A percentile compares a stretch with the other conserved stretches of the same genome.
phyloP scores from a whole-genome alignment of 2,888 invertebrate genomes.

The Globia sparganii region DNA sequence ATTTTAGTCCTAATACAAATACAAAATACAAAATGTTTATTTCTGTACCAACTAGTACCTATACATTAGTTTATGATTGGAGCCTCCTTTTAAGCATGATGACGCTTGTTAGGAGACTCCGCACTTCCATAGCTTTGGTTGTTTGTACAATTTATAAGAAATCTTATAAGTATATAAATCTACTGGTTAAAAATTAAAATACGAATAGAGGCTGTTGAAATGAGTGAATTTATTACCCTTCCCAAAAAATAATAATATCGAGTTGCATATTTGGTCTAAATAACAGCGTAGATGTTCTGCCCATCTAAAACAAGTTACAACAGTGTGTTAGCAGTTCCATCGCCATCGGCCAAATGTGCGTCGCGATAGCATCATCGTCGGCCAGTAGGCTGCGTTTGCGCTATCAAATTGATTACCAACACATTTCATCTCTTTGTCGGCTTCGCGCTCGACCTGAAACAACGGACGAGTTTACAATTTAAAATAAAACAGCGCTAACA shows the following conservation, averaged over 20 bases:
- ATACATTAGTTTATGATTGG: no score
- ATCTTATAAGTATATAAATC: no score
- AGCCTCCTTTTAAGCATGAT: no score
- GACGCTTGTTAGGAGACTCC: no score
- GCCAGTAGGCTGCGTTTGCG: conserved; percentile 27
- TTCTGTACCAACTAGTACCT: no score
- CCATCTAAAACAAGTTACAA: conserved; percentile 24
- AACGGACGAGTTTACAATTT: conserved; percentile 10
- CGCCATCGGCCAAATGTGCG: conserved; percentile 12
- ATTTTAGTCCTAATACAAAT: no score
- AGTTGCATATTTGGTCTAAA: background rate
- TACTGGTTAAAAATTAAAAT: background rate
- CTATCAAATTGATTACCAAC: conserved; percentile 80
- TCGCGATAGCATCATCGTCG: conserved; percentile 19
- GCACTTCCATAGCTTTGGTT: no score
- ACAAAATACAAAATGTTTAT: no score
- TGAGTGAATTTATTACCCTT: background rate
- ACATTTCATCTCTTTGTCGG: conserved; percentile 81
- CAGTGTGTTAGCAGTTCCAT: conserved; percentile 23
- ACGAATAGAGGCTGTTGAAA: background rate
- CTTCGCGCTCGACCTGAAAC: conserved; percentile 43
- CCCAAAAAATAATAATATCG: background rate
- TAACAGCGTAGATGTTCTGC: conserved; percentile 1
- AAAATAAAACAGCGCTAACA: conserved; percentile 6
- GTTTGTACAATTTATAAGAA: no score